These are phyloP conservation scores for Rhynchonema sp. DNA, from an alignment of 2,888 invertebrate species.

Conservation along the genomic window DNA sequence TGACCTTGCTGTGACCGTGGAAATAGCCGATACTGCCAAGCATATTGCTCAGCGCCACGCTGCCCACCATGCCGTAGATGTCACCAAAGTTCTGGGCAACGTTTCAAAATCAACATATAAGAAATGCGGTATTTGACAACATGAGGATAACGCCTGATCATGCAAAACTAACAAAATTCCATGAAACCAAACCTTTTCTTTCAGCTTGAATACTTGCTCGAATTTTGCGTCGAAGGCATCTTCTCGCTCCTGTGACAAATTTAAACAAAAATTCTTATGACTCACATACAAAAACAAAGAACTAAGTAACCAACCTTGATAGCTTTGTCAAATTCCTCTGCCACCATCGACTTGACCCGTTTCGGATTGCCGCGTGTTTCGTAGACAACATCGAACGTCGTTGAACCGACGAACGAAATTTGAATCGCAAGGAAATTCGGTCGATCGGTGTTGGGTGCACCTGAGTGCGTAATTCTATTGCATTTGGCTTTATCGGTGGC, in stretches of 20 bases:
- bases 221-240: constrained; percentile 54
- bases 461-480: neutral
- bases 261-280: no score
- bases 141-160: neutral
- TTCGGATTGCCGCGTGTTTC: constrained; percentile 48
- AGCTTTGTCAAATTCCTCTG: constrained; percentile 45
- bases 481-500: no score
- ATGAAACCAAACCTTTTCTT: constrained; percentile 41
- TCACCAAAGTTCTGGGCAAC: constrained; percentile 24
- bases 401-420: constrained; percentile 54
- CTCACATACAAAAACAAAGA: no score
- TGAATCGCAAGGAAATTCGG: constrained; percentile 32
- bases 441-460: constrained; percentile 2
- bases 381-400: constrained; percentile 60
- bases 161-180: neutral
- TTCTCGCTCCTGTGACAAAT: constrained; percentile 40
- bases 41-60: constrained; percentile 74
- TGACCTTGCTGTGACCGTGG: constrained; percentile 67
- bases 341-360: constrained; percentile 39
- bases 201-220: constrained; percentile 54
- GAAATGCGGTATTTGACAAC: neutral
- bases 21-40: constrained; percentile 91
- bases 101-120: neutral
- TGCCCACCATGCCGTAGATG: constrained; percentile 48
- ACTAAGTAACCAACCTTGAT: no score